Conservation (phyloP, 2,888 invertebrate species). For the Tipula confusa region DNA sequence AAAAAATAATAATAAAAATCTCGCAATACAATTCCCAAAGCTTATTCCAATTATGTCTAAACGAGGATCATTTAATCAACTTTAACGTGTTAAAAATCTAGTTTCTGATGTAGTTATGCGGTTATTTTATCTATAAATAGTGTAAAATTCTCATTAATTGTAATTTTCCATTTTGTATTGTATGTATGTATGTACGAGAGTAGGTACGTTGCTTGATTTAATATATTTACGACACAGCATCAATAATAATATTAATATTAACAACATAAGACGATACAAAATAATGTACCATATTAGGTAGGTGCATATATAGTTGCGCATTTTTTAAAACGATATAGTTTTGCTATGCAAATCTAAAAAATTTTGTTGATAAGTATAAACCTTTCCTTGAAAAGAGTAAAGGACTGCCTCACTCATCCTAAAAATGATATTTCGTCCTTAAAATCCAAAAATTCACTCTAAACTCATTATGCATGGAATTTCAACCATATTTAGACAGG, state of each 20-base stretch:
- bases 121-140: slow-evolving; percentile 20
- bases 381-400: too few relatives aligned
- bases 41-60: background rate
- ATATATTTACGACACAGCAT: background rate
- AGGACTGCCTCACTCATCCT: too few relatives aligned
- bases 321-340: too few relatives aligned
- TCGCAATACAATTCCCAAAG: background rate
- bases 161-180: background rate
- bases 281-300: too few relatives aligned
- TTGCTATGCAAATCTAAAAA: too few relatives aligned
- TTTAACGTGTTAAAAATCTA: slow-evolving; percentile 8
- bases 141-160: slow-evolving; percentile 12
- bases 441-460: too few relatives aligned
- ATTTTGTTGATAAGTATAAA: too few relatives aligned
- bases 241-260: background rate
- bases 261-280: background rate
- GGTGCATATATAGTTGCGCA: too few relatives aligned
- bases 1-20: background rate
- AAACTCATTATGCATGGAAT: too few relatives aligned
- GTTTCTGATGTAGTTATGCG: background rate
- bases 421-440: too few relatives aligned
- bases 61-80: slow-evolving; percentile 20
- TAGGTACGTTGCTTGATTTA: background rate
- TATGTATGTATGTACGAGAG: background rate
- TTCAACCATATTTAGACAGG: too few relatives aligned